Base-by-base conservation (phyloP, 2,888 invertebrate genomes). In the Lepidocyrtoides sp. region DNA sequence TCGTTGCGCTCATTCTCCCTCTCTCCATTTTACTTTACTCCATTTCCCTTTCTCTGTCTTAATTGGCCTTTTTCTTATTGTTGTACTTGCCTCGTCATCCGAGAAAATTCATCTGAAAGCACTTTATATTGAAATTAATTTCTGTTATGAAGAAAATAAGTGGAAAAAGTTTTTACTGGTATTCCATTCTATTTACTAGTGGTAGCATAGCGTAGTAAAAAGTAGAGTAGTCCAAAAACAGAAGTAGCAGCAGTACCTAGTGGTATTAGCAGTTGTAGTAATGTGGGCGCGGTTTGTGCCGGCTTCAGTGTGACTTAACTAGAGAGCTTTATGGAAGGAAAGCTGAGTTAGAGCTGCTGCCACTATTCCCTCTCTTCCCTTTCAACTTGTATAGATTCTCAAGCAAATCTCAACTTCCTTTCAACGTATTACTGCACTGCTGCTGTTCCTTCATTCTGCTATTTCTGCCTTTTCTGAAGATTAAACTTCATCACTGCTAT, bases 61-160 rank as follows among this genome's bases (percentile, higher is more conserved):
- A 75, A 85, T 85, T 85, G 72, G 44, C 57, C 85, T 57, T 41
- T 44, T 85, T 72, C 72, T 82, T 44, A 82, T 82, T 60, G 63
- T 85, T 85, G 72, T 85, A 85, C 75, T 85, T 54, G 72, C 85
- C 57, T 85, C 75, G 85, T 85, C 85, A 85, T 85, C 85, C 75
- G 48, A 41, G 75, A 85, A 81, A 85, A 85, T 85, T 85, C 72
- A 85, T 85, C 75, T 72, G 44, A 85, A 85, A 85, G 85, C 57
- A 75, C 57, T 85, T 85, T 85, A 84, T 84, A 85, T 75, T 85
- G 85, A 85, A 85, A 84, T 84, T 84, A 84, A 84, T 84, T 84
- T 84, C 84, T 69, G 84, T 84, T 84, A 69, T 66, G 54, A 84
- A 69, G 83, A 69, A 83, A 82, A 82, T 63, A 60, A 84, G 66